Evolutionary conservation across 2,888 invertebrate species (phyloP), one percentile per base, ranked within the genome.

Genomic region (Megastigmus dorsalis): DNA sequence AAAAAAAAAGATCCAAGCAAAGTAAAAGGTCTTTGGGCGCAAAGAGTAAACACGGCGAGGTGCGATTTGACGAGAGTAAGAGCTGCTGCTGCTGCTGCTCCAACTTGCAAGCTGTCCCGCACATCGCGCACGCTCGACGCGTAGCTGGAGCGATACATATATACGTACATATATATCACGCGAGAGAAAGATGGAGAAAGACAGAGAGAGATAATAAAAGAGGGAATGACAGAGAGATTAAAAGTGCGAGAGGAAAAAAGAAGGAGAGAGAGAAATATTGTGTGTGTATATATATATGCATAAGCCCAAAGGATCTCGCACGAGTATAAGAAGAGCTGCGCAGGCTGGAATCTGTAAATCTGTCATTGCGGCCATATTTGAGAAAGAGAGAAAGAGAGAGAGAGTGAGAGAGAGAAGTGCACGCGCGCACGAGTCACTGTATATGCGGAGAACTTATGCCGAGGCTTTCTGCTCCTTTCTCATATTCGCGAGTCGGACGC

Each of bases 291-390:
- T 65, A 57, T 45, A 72, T 36, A 33, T n/a, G 33, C 4, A 26
- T 59, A 45, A 52, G 50, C 30, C 6, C 4, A 33, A 57, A 20
- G 62, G 30, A 33, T 67, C 52, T 59, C 28, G 57, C n/a, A n/a
- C n/a, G n/a, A n/a, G n/a, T n/a, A n/a, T n/a, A 50, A 60, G 36
- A 45, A 48, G 45, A 33, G 54, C 79, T n/a, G 82, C 33, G 18
- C 20, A 84, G 84, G 83, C 85, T 87, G 86, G 85, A 85, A 87
- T 86, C 86, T 84, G 87, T 87, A 87, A 87, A 87, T 87, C 87
- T 87, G 87, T 87, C 87, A 84, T 84, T 87, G 83, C 82, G 75
- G 78, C 83, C 82, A 83, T 86, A 86, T 83, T 80, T 15, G n/a
- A n/a, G n/a, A n/a, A n/a, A n/a, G n/a, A n/a, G n/a, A n/a, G n/a